Conservation (phyloP, 2,888 invertebrate genomes). For the Agrypnus murinus region DNA sequence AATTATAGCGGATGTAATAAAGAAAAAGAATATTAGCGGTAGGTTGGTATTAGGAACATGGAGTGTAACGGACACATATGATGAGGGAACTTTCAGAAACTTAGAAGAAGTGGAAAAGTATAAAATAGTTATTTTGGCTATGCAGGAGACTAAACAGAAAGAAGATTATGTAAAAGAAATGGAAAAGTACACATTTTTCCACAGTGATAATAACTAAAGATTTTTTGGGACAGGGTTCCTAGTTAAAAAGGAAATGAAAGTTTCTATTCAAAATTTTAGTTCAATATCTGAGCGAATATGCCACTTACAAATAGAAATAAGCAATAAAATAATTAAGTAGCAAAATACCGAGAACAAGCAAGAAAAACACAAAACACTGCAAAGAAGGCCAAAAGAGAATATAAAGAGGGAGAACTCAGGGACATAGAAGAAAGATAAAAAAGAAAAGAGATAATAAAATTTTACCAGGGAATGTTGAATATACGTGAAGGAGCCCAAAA, state of each 20-base stretch:
- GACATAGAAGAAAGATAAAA: conserved; percentile 11
- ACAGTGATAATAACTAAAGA: not conserved
- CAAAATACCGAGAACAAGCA: conserved; percentile 3
- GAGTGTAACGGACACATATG: not conserved
- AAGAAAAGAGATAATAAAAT: conserved; percentile 12
- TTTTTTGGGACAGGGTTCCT: conserved; percentile 3
- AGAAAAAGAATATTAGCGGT: conserved; percentile 10
- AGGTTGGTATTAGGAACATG: conserved; percentile 23
- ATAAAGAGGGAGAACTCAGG: too few species aligned
- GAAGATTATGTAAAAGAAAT: not conserved
- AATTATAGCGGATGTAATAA: not conserved
- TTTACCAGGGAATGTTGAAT: conserved; percentile 1
- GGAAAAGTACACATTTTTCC: not conserved
- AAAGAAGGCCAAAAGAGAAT: conserved; percentile 15
- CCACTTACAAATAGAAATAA: conserved; percentile 10
- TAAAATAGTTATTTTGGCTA: conserved; percentile 61
- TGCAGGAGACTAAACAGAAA: conserved; percentile 7
- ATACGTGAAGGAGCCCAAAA: not conserved
- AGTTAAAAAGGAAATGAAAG: conserved; percentile 1
- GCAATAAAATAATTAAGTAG: too few species aligned
- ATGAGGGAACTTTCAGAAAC: not conserved
- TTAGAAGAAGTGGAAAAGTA: conserved; percentile 47
- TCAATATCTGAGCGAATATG: not conserved
- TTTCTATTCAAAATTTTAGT: not conserved
- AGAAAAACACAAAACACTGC: not conserved